Conservation (phyloP, 2,113 vertebrate species). For the Bolborhynchus lineola region DNA sequence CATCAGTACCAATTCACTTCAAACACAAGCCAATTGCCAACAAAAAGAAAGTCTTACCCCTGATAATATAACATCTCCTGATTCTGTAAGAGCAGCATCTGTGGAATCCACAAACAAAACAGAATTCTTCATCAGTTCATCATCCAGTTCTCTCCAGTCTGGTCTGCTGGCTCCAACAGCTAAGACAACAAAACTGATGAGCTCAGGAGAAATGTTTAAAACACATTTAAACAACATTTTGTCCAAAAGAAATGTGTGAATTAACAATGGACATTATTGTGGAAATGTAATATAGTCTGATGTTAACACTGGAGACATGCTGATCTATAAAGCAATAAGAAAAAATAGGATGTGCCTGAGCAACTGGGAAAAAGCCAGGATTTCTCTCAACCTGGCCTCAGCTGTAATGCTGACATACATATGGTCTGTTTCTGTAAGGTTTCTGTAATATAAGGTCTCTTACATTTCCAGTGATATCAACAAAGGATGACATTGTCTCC, state of each 20-base stretch:
- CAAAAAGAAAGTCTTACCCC: conserved; percentile 72
- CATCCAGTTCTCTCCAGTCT: conserved; percentile 91
- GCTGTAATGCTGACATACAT: not conserved
- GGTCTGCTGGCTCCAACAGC: conserved; percentile 92
- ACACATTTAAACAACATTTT: not conserved
- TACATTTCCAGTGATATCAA: not conserved
- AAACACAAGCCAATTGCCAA: not conserved
- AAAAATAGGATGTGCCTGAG: not conserved
- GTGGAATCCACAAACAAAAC: conserved; percentile 89
- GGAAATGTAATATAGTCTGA: not conserved
- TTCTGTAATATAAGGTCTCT: not conserved
- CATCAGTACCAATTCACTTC: not conserved
- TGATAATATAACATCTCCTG: conserved; percentile 91
- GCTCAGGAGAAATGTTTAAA: not conserved
- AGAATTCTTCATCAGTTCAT: conserved; percentile 83
- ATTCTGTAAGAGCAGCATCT: conserved; percentile 85
- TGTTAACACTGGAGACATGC: not conserved
- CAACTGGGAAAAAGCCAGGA: not conserved
- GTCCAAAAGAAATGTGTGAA: not conserved
- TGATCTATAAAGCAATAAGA: not conserved
- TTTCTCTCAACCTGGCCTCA: not conserved
- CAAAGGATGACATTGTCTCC: not conserved
- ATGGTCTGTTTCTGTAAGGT: not conserved
- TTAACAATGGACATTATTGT: not conserved
- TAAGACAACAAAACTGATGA: conserved; percentile 43